Conservation (phyloP, 2,888 invertebrate genomes). For the Eucera pruinosa region DNA sequence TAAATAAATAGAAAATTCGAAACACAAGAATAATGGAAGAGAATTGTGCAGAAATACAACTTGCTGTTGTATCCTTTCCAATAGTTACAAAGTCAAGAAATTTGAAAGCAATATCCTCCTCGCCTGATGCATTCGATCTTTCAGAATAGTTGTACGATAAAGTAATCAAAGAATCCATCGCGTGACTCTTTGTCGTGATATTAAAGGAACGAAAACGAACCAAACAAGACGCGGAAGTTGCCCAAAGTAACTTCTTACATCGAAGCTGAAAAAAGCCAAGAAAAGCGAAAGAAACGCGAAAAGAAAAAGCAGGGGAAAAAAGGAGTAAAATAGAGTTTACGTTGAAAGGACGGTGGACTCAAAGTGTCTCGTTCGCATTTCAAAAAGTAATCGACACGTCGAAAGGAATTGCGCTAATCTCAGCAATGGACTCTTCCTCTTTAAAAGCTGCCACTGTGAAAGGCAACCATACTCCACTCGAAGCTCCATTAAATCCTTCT, state of each 20-base stretch:
- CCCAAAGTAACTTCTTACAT: not conserved
- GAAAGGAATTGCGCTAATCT: constrained; percentile 69
- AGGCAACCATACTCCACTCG: not conserved
- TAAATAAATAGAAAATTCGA: no score
- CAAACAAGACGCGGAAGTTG: constrained; percentile 14
- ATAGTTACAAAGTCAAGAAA: not conserved
- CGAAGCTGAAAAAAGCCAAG: constrained; percentile 20
- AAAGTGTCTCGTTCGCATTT: constrained; percentile 57
- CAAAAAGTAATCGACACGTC: constrained; percentile 61
- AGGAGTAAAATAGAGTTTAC: constrained; percentile 13
- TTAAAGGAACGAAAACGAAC: constrained; percentile 34
- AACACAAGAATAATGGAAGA: no score
- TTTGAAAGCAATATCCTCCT: not conserved
- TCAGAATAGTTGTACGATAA: constrained; percentile 6
- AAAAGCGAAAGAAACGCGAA: not conserved
- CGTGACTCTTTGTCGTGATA: constrained; percentile 5
- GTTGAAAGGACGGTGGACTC: constrained; percentile 44
- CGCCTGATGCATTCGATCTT: not conserved
- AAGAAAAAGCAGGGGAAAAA: not conserved
- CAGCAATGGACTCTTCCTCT: constrained; percentile 48
- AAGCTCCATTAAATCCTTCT: constrained; percentile 39
- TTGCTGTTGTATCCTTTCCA: no score
- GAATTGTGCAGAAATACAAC: no score
- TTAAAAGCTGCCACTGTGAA: constrained; percentile 40
- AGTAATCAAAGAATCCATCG: constrained; percentile 17